Percentiles rank a stretch among this genome's conserved stretches.
Evolutionary conservation across 2,888 invertebrate species (phyloP).

Genomic region (Luperina nickerlii): DNA sequence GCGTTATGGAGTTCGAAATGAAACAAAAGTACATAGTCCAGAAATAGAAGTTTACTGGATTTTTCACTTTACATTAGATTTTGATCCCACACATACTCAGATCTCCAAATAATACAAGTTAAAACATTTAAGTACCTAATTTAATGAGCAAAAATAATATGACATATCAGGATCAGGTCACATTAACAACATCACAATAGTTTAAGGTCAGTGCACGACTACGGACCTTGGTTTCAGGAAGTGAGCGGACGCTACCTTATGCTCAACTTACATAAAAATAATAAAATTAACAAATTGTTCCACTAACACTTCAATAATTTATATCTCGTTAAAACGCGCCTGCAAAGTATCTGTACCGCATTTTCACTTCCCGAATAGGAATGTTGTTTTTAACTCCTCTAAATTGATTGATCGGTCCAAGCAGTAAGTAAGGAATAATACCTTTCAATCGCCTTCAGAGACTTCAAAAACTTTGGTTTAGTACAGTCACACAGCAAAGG

Average conservation of each 20-base stretch:
- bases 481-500: slow-evolving; percentile 22
- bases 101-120: slow-evolving; percentile 61
- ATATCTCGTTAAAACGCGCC: slow-evolving; percentile 1
- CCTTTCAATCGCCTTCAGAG: slow-evolving; percentile 27
- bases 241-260: slow-evolving; percentile 42
- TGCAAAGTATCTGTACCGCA: slow-evolving; percentile 13
- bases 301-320: neutral
- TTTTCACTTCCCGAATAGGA: slow-evolving; percentile 58
- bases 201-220: slow-evolving; percentile 54
- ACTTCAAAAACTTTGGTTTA: slow-evolving; percentile 28
- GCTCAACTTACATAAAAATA: slow-evolving; percentile 6
- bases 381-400: slow-evolving; percentile 54
- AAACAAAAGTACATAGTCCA: slow-evolving; percentile 55
- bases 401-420: slow-evolving; percentile 31
- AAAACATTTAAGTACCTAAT: slow-evolving; percentile 64
- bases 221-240: slow-evolving; percentile 55
- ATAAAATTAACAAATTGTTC: slow-evolving; percentile 26
- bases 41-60: slow-evolving; percentile 63
- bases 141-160: slow-evolving; percentile 71
- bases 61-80: slow-evolving; percentile 52
- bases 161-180: slow-evolving; percentile 61
- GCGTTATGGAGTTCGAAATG: slow-evolving; percentile 34
- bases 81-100: slow-evolving; percentile 65
- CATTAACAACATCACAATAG: slow-evolving; percentile 66
- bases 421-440: slow-evolving; percentile 23